Evolutionary conservation across 2,888 invertebrate species (phyloP).

Genomic region (Papilio demoleus): DNA sequence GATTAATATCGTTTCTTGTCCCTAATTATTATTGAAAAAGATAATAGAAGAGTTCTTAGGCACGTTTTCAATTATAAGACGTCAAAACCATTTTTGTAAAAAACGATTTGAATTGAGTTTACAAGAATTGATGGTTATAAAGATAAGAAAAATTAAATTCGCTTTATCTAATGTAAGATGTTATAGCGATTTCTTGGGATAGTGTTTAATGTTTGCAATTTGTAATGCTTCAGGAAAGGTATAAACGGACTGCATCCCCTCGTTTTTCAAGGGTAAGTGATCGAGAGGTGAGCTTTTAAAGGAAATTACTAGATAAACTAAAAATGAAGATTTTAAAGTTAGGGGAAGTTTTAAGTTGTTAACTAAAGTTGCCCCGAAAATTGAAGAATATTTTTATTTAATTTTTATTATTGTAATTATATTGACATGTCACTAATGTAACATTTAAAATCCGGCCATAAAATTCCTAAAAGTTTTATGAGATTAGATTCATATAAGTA

Average conservation of each 20-base stretch:
- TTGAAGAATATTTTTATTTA: too few species aligned
- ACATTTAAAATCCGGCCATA: too few species aligned
- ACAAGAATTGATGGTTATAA: neutral
- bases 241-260: constrained; percentile 26
- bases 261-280: constrained; percentile 24
- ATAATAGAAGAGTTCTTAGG: neutral
- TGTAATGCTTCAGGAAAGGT: constrained; percentile 32
- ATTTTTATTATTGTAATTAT: too few species aligned
- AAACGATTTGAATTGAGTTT: neutral
- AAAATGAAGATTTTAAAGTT: neutral
- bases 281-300: constrained; percentile 17
- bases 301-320: constrained; percentile 6
- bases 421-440: too few species aligned
- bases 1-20: neutral
- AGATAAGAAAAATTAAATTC: neutral
- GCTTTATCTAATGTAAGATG: constrained; percentile 8
- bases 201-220: constrained; percentile 30
- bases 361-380: too few species aligned
- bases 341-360: neutral
- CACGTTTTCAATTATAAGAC: constrained; percentile 13
- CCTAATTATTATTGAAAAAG: neutral
- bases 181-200: neutral
- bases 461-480: too few species aligned
- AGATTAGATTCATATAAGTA: too few species aligned
- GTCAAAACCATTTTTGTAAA: constrained; percentile 12